Percentiles rank a stretch among this genome's conserved stretches.
phyloP scores from a whole-genome alignment of 2,888 invertebrate species.

The Hemicrepidius hirtus region DNA sequence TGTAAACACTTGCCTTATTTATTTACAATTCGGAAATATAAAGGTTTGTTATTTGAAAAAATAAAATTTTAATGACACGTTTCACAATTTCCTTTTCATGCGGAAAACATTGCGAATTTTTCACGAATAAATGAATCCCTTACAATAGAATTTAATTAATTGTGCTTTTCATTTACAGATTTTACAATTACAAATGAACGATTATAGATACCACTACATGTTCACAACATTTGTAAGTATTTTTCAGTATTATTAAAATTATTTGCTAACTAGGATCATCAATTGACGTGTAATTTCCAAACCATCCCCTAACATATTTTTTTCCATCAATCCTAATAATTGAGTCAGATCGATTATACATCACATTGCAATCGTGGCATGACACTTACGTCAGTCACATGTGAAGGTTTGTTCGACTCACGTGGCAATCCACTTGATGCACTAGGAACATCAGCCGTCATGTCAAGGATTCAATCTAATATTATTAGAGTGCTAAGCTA shows the following conservation, averaged over 20 bases:
- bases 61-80: too few species aligned
- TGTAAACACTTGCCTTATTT: neutral
- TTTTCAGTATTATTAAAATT: too few species aligned
- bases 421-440: slow-evolving; percentile 27
- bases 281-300: too few species aligned
- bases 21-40: neutral
- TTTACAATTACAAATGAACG: slow-evolving; percentile 95
- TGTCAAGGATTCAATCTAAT: slow-evolving; percentile 29
- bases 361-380: neutral
- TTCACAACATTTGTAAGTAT: slow-evolving; percentile 95
- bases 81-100: too few species aligned
- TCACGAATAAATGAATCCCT: too few species aligned
- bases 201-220: slow-evolving; percentile 95
- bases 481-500: slow-evolving; percentile 23
- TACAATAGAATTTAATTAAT: too few species aligned
- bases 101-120: too few species aligned
- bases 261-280: too few species aligned
- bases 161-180: slow-evolving; percentile 79
- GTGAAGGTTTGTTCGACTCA: slow-evolving; percentile 3
- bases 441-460: slow-evolving; percentile 43
- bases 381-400: slow-evolving; percentile 14
- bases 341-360: neutral
- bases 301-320: too few species aligned
- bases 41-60: too few species aligned
- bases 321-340: too few species aligned